Evolutionary conservation across 2,113 vertebrate genomes (phyloP).

Genomic region (Rhodinocichla rosea): DNA sequence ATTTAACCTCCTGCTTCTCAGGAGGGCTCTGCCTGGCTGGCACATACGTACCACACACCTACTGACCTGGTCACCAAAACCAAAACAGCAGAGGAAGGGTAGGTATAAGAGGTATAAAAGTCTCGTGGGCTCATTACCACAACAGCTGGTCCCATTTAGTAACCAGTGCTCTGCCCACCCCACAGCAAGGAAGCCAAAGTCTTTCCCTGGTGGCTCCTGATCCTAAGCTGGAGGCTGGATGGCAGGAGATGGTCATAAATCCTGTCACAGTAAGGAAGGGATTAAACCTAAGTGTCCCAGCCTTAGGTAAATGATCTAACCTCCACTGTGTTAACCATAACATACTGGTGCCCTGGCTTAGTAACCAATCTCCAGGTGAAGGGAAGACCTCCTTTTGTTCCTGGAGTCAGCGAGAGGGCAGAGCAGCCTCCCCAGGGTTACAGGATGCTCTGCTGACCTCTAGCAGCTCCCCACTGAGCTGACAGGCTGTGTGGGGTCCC

Average conservation of each 20-base stretch:
- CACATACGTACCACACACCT: neutral
- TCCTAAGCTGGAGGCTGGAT: neutral
- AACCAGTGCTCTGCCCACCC: neutral
- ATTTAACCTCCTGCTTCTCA: neutral
- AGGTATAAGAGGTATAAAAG: neutral
- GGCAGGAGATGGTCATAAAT: neutral
- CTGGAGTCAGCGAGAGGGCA: rapidly evolving
- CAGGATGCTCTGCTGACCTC: neutral
- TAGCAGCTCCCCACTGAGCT: neutral
- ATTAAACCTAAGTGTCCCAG: neutral
- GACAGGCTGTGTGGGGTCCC: neutral
- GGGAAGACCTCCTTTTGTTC: neutral
- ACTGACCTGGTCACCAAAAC: neutral
- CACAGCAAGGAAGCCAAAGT: neutral
- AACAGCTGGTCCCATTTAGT: neutral
- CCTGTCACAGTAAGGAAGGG: neutral
- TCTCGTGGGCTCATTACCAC: neutral
- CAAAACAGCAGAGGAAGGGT: neutral
- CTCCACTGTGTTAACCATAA: neutral
- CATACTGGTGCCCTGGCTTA: neutral
- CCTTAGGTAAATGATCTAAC: neutral
- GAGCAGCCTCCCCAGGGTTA: neutral
- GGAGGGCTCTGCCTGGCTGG: neutral
- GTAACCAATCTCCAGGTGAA: neutral
- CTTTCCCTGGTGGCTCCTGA: neutral